phyloP scores from a whole-genome alignment of 53 echinoderm and acorn worm genomes.

The Echinometra lucunter region DNA sequence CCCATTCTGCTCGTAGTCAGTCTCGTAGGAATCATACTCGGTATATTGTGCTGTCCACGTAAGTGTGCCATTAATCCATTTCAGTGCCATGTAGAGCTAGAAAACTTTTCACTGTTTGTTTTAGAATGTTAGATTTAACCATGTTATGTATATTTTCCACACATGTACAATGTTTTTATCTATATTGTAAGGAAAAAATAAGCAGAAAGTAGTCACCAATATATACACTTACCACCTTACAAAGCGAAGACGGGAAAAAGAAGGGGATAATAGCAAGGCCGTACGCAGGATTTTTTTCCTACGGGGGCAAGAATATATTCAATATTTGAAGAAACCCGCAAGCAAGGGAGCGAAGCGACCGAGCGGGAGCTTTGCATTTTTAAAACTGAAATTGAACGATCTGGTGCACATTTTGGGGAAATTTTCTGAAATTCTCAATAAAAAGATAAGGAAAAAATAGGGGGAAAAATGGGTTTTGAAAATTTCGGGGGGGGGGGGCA shows the following conservation, averaged over 20 bases:
- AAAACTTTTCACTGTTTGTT: neutral
- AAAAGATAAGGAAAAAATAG: no score
- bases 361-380: no score
- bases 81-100: neutral
- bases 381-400: no score
- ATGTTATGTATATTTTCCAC: neutral
- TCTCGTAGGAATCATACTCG: slow-evolving; percentile 6
- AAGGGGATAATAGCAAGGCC: neutral
- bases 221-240: neutral
- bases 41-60: slow-evolving; percentile 53
- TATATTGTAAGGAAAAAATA: neutral
- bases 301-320: no score
- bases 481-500: no score
- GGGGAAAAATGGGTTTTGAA: no score
- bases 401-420: no score
- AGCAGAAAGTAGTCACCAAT: neutral
- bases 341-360: no score
- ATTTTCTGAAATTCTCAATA: no score
- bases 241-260: neutral
- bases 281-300: neutral
- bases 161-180: neutral
- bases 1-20: slow-evolving; percentile 14
- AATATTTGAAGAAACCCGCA: no score
- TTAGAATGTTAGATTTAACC: neutral
- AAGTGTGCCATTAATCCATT: neutral